phyloP scores from a whole-genome alignment of 2,888 invertebrate species.

The Anorthoa munda region DNA sequence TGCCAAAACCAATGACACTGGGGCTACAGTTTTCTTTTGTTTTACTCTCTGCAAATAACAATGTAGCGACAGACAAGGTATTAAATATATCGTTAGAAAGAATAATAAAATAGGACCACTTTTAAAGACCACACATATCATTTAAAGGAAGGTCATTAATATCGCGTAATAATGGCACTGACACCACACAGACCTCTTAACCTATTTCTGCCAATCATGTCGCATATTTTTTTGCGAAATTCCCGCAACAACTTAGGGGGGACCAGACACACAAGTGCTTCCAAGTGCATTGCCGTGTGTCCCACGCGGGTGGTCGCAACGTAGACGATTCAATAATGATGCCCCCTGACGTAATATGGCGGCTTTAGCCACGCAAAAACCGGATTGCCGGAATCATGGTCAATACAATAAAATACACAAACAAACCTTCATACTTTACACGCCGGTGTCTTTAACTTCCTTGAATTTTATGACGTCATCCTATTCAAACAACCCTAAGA shows the following conservation, averaged over 20 bases:
- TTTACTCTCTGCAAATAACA: neutral
- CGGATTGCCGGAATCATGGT: slow-evolving; percentile 79
- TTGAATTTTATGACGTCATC: slow-evolving; percentile 79
- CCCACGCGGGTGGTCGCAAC: slow-evolving; percentile 84
- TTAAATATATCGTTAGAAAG: too few relatives aligned
- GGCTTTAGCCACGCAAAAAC: slow-evolving; percentile 82
- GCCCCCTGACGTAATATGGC: slow-evolving; percentile 81
- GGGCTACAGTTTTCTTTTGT: slow-evolving; percentile 5
- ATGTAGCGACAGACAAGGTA: neutral
- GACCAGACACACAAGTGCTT: slow-evolving; percentile 68
- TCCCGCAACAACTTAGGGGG: slow-evolving; percentile 57
- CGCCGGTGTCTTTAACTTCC: slow-evolving; percentile 72
- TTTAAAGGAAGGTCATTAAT: neutral
- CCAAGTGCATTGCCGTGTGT: slow-evolving; percentile 79
- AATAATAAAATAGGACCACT: neutral
- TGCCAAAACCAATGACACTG: slow-evolving; percentile 15
- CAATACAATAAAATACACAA: slow-evolving; percentile 79
- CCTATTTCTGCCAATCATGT: slow-evolving; percentile 56
- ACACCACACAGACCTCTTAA: slow-evolving; percentile 39
- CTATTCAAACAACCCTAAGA: slow-evolving; percentile 71
- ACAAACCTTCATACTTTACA: slow-evolving; percentile 64
- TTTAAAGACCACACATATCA: neutral
- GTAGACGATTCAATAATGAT: slow-evolving; percentile 86
- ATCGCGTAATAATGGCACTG: neutral
- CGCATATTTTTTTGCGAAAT: slow-evolving; percentile 56